A percentile compares a stretch with the other conserved stretches of the same genome.
These are phyloP conservation scores for Anguilla japonica DNA, from an alignment of 2,113 vertebrate genomes.

Conservation along the genomic window DNA sequence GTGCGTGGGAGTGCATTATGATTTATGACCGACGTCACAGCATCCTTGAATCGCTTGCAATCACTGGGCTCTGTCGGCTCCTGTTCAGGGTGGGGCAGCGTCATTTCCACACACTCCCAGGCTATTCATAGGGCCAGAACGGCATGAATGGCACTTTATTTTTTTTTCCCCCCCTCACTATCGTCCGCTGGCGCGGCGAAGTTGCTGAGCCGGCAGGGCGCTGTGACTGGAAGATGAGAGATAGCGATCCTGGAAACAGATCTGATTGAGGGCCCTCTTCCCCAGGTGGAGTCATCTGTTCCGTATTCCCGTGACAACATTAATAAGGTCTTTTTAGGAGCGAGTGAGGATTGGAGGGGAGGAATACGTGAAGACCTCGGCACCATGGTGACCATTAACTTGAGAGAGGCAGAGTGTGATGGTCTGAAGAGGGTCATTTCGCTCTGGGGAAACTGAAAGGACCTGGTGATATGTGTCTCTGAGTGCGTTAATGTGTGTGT, in stretches of 20 bases:
- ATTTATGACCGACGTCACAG: conserved; percentile 35
- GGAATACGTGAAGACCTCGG: background rate
- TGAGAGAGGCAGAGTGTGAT: background rate
- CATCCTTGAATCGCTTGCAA: conserved; percentile 30
- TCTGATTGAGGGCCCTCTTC: conserved; percentile 66
- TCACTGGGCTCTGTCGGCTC: conserved; percentile 49
- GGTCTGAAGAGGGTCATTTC: background rate
- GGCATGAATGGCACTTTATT: conserved; percentile 61
- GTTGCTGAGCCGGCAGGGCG: conserved; percentile 61
- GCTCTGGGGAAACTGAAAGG: background rate
- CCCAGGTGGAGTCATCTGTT: conserved; percentile 62
- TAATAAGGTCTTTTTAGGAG: conserved; percentile 60
- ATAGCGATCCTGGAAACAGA: conserved; percentile 69
- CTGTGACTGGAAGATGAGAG: conserved; percentile 58
- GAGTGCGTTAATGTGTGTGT: background rate
- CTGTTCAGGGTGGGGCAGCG: conserved; percentile 53
- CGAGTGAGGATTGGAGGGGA: conserved; percentile 1
- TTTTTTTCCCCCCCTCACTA: conserved; percentile 41
- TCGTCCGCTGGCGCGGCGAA: conserved; percentile 64
- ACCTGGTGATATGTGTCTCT: background rate
- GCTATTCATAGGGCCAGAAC: conserved; percentile 65
- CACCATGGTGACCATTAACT: conserved; percentile 3
- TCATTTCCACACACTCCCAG: conserved; percentile 55
- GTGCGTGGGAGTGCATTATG: background rate
- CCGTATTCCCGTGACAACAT: conserved; percentile 52